Base-by-base conservation (phyloP, 2,888 invertebrate species). In the Melieria crassipennis region DNA sequence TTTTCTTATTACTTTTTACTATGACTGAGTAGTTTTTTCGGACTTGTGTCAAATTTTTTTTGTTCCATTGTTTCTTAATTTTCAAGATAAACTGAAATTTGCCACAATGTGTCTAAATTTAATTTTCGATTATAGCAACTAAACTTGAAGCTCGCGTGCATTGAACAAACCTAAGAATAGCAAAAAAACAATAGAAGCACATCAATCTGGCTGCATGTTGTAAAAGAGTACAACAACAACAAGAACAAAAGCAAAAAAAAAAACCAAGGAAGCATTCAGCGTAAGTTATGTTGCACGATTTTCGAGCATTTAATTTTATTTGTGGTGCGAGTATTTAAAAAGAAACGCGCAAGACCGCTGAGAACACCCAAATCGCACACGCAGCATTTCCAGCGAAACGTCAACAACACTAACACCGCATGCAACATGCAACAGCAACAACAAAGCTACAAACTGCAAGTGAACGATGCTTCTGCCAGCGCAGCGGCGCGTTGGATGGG, bases 241-340 rank as follows among this genome's bases (percentile, higher is more conserved):
- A 16, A 16, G 4, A 57, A 57, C n/a, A 11, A 5, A 57, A 57
- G 30, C 5, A 57, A n/a, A 57, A 57, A 57, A 57, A 1, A 57
- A 57, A 57, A 13, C 57, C 5, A 57, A 11, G 16, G 30, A 57
- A 57, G 30, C 30, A 13, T 57, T 30, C 30, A 5, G 9, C 30
- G 30, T 57, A 57, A 57, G 30, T 57, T 16, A 57, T 57, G 57
- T 57, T 57, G 57, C 57, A 57, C 57, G 57, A 57, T 57, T 57
- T 57, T 30, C 30, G 9, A 57, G 57, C n/a, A 57, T 57, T 57
- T 57, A 13, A 57, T 16, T 57, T 57, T 57, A 16, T 57, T 16
- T 57, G 16, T 30, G n/a, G 30, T 30, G 30, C 30, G 30, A 30
- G 16, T 16, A 57, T 57, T 16, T 13, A 13, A 16, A 57, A 13